Evolutionary conservation across 2,113 vertebrate genomes (phyloP).

Genomic region (Poecilia latipinna): DNA sequence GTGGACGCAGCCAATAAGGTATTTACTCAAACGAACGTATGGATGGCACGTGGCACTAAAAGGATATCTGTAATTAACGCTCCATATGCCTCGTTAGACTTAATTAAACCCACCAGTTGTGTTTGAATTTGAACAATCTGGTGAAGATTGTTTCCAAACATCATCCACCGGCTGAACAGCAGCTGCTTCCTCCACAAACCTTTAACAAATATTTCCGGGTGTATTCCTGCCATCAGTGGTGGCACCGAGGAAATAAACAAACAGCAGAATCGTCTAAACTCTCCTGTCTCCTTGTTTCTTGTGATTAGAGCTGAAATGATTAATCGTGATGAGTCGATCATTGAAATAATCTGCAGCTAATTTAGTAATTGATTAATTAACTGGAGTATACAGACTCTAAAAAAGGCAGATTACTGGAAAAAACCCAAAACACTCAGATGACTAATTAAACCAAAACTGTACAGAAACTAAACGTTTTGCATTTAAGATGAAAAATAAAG

Average conservation of each 20-base stretch:
- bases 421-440: too few relatives aligned
- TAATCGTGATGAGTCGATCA: too few relatives aligned
- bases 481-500: too few relatives aligned
- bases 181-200: slow-evolving; percentile 10
- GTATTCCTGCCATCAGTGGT: neutral
- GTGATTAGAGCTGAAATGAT: neutral
- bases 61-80: slow-evolving; percentile 24
- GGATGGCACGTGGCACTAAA: neutral
- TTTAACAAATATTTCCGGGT: neutral
- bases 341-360: too few relatives aligned
- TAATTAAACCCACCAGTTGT: slow-evolving; percentile 46
- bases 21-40: slow-evolving; percentile 18
- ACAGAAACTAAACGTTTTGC: too few relatives aligned
- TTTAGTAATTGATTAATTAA: too few relatives aligned
- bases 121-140: slow-evolving; percentile 2
- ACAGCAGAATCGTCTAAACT: neutral
- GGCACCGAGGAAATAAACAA: neutral
- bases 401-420: too few relatives aligned
- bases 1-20: slow-evolving; percentile 96
- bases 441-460: too few relatives aligned
- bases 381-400: too few relatives aligned
- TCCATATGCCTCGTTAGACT: slow-evolving; percentile 44
- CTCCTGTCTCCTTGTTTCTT: neutral
- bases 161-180: neutral
- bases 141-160: slow-evolving; percentile 16